Base-by-base conservation (phyloP, 2,888 invertebrate species). In the Acanthosoma haemorrhoidale region DNA sequence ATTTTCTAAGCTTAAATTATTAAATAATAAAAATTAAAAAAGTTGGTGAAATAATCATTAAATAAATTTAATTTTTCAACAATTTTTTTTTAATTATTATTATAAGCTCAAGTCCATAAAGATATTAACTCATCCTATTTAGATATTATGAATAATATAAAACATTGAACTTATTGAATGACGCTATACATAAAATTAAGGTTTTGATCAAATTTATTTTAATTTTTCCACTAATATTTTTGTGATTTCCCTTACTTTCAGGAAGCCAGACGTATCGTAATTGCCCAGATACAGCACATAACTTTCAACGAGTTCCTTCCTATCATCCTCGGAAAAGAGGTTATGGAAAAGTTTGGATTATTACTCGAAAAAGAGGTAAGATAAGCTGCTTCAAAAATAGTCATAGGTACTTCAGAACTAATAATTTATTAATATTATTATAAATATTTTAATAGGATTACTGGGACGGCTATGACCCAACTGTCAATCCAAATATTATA, bases 261-360 rank as follows among this genome's bases (percentile, higher is more conserved):
- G 82, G 94, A 94, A 82, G 82, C 92, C 0, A 84, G 94, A 75
- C 85, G 93, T 63, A 91, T 94, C 76, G 89, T 89, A 76, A 90
- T 94, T 71, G 94, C 92, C 4, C 88, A 90, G 79, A 90, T 94
- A 70, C 94, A 94, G 78, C 94, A 94, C 78, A 88, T 94, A 69
- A 93, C 94, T 0, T 94, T 87, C 81, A 94, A 94, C 77, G 94
- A 94, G 80, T 94, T 94, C 80, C 81, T 94, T 75, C 94, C 94
- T 11, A 92, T 94, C 76, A 81, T 94, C 9, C 84, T 94, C 15
- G 94, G 94, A 38, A 93, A 93, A 79, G 92, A 94, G 77, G 90
- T 93, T 34, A 94, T 94, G 93, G 88, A 91, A 78, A 94, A 93
- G 80, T 94, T 94, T 77, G 93, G 92, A 64, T 83, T 95, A 71